Base-by-base conservation (phyloP, 2,888 invertebrate species). In the Caenorhabditis wallacei region DNA sequence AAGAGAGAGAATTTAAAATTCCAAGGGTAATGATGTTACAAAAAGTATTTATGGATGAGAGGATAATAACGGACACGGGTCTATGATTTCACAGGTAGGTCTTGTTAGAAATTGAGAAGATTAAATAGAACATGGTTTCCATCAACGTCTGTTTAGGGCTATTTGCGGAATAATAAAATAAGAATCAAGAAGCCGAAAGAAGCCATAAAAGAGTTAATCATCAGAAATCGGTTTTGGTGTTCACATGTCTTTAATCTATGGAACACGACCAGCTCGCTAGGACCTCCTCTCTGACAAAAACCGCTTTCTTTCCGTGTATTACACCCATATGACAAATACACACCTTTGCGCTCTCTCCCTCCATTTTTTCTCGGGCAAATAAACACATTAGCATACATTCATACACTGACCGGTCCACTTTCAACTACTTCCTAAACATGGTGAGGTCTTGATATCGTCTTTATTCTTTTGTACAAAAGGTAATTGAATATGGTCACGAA, bases 381-480 rank as follows among this genome's bases (percentile, higher is more conserved):
- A 78, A 78, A 78, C 78, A 78, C 78, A 76, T 78, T 78, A 78
- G 78, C 78, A 53, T 76, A 68, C 76, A 59, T 76, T 61, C 76
- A 69, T 68, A 54, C 78, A 78, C 69, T 78, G 78, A 78, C 78
- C 78, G 78, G 78, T 78, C 78, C 69, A 43, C 22, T 54, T 40
- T 22, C 18, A 16, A 35, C 35, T 35, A 57, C 48, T 51, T 46
- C 46, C 48, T 59, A 51, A 70, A 57, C 22, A 70, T 22, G 57
- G 40, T 18, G 16, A 16, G 53, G 68, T 69, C 48, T 40, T 37
- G 51, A 8, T 43, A 18, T 22, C 46, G 5, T 18, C 46, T 53
- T 72, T 43, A 46, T 64, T 74, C n/a, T 46, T 56, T 30, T 16
- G 5, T 26, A 16, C 53, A 22, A 61, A 22, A 46, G 51, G 75